These are phyloP conservation scores for Mesitornis unicolor DNA, from an alignment of 2,113 vertebrate genomes.

Conservation along the genomic window DNA sequence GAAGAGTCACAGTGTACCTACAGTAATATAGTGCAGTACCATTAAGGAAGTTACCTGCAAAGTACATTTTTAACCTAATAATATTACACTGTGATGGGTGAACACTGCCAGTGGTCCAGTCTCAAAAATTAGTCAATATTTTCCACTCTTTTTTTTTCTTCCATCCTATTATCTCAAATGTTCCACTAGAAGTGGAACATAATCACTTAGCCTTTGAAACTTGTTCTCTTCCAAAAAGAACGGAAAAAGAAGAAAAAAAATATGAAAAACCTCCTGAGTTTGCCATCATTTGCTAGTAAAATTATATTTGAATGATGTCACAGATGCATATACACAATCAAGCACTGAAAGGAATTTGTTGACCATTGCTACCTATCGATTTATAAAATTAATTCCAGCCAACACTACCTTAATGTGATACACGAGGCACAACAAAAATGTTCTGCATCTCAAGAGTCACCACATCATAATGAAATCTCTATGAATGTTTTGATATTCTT, in stretches of 20 bases:
- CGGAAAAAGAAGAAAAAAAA: background rate
- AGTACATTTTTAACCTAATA: background rate
- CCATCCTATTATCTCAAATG: background rate
- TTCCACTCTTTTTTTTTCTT: background rate
- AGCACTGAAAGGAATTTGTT: conserved; percentile 20
- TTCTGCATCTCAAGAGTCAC: background rate
- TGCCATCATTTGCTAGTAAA: background rate
- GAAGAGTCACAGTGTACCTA: background rate
- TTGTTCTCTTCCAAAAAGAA: background rate
- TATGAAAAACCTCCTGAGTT: background rate
- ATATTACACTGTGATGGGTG: too few relatives aligned
- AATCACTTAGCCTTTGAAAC: background rate
- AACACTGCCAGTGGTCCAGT: background rate
- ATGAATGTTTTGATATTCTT: background rate
- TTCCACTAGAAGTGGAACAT: background rate
- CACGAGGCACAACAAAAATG: conserved; percentile 17
- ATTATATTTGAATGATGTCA: background rate
- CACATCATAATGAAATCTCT: background rate
- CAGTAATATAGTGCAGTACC: background rate
- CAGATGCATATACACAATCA: background rate
- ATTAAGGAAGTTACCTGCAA: background rate
- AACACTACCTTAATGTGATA: conserved; percentile 43
- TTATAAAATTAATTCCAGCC: conserved; percentile 28
- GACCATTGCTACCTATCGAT: background rate
- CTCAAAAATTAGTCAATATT: background rate